Percentiles rank a stretch among this genome's conserved stretches.
Conservation (phyloP, 2,113 vertebrate species). For the Anolis sagrei region DNA sequence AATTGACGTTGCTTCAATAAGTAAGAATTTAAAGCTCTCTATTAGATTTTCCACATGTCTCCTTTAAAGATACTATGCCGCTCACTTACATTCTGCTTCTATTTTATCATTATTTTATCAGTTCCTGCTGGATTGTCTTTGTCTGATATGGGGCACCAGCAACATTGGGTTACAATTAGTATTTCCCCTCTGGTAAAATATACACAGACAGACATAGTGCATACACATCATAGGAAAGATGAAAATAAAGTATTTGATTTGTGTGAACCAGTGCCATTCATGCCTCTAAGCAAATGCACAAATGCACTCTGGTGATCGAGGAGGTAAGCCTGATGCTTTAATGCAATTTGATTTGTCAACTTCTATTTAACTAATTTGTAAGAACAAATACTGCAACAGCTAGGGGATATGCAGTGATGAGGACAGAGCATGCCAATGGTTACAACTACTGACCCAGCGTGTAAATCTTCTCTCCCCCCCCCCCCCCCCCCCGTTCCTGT, state of each 20-base stretch:
- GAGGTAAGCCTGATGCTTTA: slow-evolving; percentile 19
- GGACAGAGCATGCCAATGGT: background rate
- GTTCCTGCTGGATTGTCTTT: slow-evolving; percentile 29
- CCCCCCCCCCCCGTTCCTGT: background rate
- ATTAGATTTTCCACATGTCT: slow-evolving; percentile 1
- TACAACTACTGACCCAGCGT: background rate
- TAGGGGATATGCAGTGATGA: background rate
- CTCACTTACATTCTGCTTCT: background rate
- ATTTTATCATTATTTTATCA: background rate
- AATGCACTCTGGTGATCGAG: background rate
- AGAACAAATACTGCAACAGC: background rate
- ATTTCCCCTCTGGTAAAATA: background rate
- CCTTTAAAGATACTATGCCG: slow-evolving; percentile 34
- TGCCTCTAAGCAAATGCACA: slow-evolving; percentile 18
- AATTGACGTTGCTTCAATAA: background rate
- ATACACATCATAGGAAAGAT: slow-evolving; percentile 5
- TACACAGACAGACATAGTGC: background rate
- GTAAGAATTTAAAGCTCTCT: slow-evolving; percentile 4
- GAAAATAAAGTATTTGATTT: background rate
- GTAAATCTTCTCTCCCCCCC: accelerated
- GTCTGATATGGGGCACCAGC: background rate
- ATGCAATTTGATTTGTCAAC: background rate
- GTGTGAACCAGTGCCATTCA: slow-evolving; percentile 14
- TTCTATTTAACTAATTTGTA: background rate
- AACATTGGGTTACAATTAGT: background rate